Evolutionary conservation across 2,113 vertebrate species (phyloP), one percentile per base, ranked within the genome.

Genomic region (Clarias macrocephalus): DNA sequence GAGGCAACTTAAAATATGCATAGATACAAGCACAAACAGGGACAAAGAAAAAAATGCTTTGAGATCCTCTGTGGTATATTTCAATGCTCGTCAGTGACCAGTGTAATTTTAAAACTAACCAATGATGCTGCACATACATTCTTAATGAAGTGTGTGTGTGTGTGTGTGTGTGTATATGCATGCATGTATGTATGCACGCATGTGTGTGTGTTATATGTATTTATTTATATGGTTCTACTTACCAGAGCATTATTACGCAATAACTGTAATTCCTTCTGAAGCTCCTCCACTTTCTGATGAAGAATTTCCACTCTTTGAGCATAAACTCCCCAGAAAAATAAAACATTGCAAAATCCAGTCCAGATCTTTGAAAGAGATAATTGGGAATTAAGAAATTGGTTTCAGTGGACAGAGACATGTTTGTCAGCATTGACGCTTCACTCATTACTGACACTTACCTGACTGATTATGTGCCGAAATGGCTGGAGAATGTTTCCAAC

Each of bases 201-300:
- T 37, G 3, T 2, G 33, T 37, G 33, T 2, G 33, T 37, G 33
- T 37, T 37, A 37, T 37, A 48, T 48, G 48, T 48, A 48, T 48
- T 48, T 48, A 48, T 48, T 48, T 48, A 48, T 48, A 48, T 48
- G 66, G 6, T 33, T 57, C 12, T 30, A 80, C 88, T 80, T 59
- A 96, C 96, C 95, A 95, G 93, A 9, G 96, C 59, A 2, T 79
- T 60, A 90, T 85, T 90, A 62, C 93, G 95, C n/a, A 97, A 90
- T 54, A 92, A 92, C 70, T 85, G 88, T 77, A 97, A 91, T 86
- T 97, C 94, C 54, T 28, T 88, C 93, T 96, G 94, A 90, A 97
- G 90, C 88, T 92, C 93, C 56, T 91, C 91, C 87, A 96, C 89
- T 84, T 93, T 94, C 87, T 95, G 91, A 87, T 91, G 94, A 59